Percentiles rank a stretch among this genome's conserved stretches.
Conservation (phyloP, 1,140 invertebrate genomes). For the Drosophila ercepeae region DNA sequence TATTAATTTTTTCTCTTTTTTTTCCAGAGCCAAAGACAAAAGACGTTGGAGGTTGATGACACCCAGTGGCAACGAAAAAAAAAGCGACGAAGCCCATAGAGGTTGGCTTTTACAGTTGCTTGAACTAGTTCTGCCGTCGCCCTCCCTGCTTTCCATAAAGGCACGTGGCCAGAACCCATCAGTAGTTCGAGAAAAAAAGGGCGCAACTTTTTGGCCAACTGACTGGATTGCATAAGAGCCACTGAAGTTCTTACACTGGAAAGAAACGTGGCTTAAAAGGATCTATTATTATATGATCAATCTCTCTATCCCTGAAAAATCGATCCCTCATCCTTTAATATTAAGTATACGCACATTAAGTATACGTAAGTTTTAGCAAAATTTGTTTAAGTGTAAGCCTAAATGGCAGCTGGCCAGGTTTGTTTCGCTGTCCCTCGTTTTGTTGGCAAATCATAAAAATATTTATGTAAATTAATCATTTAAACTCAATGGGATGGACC, state of each 20-base stretch:
- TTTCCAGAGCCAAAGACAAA: conserved; percentile 66
- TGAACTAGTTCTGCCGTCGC: conserved; percentile 68
- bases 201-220: conserved; percentile 52
- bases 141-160: conserved; percentile 2
- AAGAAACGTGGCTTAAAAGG: not conserved
- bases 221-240: conserved; percentile 67
- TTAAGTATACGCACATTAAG: not conserved
- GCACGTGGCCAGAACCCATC: conserved; percentile 38
- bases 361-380: no score
- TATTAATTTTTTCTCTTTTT: conserved; percentile 28
- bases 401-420: conserved; percentile 38
- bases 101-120: conserved; percentile 73
- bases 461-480: conserved; percentile 83
- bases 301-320: no score
- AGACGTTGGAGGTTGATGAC: conserved; percentile 71
- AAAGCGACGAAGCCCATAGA: conserved; percentile 45
- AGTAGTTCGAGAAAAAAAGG: conserved; percentile 53
- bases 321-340: no score
- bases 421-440: conserved; percentile 32
- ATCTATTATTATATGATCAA: no score
- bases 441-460: conserved; percentile 81
- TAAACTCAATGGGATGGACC: conserved; percentile 76
- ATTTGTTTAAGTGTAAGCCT: conserved; percentile 16
- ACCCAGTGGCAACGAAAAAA: conserved; percentile 42
- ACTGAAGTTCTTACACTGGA: conserved; percentile 16